Conservation (phyloP, 2,888 invertebrate species). For the Acronicta leporina region DNA sequence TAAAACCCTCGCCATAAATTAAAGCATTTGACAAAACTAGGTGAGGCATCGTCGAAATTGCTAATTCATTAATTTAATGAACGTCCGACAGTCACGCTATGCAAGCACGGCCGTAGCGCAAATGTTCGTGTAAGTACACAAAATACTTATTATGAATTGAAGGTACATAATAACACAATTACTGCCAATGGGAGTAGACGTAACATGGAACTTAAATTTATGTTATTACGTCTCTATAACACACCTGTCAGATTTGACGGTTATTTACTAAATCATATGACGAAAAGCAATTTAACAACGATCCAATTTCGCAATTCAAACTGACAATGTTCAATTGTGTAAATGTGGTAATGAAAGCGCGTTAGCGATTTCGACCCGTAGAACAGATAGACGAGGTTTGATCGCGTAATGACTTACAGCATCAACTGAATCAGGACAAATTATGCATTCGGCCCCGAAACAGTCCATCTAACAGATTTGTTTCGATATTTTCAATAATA, state of each 20-base stretch:
- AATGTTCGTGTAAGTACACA: conserved; percentile 26
- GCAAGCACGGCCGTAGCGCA: conserved; percentile 24
- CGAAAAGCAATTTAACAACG: conserved; percentile 83
- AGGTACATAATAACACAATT: conserved; percentile 49
- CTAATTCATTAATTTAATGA: conserved; percentile 74
- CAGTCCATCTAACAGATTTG: conserved; percentile 27
- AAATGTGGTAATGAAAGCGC: conserved; percentile 79
- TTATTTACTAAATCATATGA: conserved; percentile 77
- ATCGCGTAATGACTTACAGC: conserved; percentile 61
- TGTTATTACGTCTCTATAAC: conserved; percentile 57
- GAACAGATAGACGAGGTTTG: conserved; percentile 59
- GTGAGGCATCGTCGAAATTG: conserved; percentile 63
- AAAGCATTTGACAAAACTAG: conserved; percentile 57
- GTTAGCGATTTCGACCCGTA: conserved; percentile 65
- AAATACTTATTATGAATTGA: conserved; percentile 48
- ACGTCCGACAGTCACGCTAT: conserved; percentile 72
- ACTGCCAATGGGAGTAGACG: conserved; percentile 48
- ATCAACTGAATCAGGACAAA: conserved; percentile 53
- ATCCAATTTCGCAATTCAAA: conserved; percentile 81
- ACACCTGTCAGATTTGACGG: conserved; percentile 69
- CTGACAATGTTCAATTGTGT: conserved; percentile 83
- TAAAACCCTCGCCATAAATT: conserved; percentile 36
- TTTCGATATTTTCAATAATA: conserved; percentile 47
- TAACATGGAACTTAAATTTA: conserved; percentile 51
- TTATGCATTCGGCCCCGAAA: conserved; percentile 43